Percentiles rank a stretch among this genome's conserved stretches.
Evolutionary conservation across 2,888 invertebrate species (phyloP).

Genomic region (Fragum whitleyi): DNA sequence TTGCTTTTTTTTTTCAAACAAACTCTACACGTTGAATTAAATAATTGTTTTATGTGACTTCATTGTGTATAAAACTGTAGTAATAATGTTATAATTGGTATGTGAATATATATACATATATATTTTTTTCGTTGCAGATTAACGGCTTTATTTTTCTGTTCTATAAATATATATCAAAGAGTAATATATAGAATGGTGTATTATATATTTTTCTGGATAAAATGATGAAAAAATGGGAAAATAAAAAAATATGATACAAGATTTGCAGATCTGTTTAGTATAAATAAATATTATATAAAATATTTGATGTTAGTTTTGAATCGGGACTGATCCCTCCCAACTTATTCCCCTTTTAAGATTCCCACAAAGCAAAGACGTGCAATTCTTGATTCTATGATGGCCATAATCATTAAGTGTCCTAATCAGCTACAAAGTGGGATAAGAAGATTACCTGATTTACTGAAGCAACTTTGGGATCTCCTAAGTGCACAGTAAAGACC

Average conservation of each 20-base stretch:
- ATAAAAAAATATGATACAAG: conserved; percentile 14
- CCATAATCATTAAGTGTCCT: no score
- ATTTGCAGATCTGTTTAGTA: conserved; percentile 30
- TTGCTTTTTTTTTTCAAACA: conserved; percentile 7
- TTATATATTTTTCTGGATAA: conserved; percentile 60
- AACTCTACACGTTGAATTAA: conserved; percentile 16
- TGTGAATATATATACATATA: conserved; percentile 61
- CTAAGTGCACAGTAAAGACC: no score
- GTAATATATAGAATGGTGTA: conserved; percentile 67
- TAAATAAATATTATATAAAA: conserved; percentile 30
- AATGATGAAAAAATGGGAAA: conserved; percentile 14
- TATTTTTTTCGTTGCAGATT: conserved; percentile 60
- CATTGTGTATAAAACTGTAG: conserved; percentile 56
- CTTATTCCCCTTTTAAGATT: no score
- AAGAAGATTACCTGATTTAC: no score
- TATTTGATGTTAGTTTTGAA: conserved; percentile 14
- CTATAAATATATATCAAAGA: conserved; percentile 62
- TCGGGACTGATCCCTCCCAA: not conserved
- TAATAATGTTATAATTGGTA: conserved; percentile 29
- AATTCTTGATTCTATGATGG: no score
- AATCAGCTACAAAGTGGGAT: no score
- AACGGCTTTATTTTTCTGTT: conserved; percentile 64
- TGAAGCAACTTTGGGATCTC: no score
- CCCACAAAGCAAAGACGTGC: no score
- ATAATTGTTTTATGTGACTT: conserved; percentile 20